These are phyloP conservation scores for Papilio machaon DNA, from an alignment of 1,140 invertebrate genomes.

Conservation along the genomic window DNA sequence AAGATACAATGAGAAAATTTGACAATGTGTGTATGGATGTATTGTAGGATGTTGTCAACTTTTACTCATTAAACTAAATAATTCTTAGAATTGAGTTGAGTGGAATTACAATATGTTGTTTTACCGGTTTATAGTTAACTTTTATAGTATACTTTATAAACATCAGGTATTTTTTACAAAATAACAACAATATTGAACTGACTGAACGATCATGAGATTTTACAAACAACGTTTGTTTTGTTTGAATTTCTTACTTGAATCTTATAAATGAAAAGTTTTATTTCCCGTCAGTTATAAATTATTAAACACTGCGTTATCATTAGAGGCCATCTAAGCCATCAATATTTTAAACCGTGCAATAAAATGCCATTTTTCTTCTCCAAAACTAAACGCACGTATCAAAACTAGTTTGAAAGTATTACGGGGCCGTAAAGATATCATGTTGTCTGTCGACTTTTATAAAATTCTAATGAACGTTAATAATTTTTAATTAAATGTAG, in stretches of 20 bases:
- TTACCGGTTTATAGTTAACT: not conserved
- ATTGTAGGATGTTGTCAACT: too few relatives aligned
- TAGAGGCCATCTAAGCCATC: conserved; percentile 2
- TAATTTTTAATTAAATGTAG: conserved; percentile 3
- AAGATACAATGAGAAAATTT: not conserved
- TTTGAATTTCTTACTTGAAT: not conserved
- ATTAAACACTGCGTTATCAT: not conserved
- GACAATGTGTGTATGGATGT: not conserved
- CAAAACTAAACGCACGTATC: conserved; percentile 8
- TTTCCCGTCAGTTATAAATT: not conserved
- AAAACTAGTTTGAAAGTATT: not conserved
- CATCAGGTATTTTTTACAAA: not conserved
- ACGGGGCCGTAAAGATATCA: not conserved
- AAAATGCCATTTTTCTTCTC: conserved; percentile 17
- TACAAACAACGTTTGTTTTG: not conserved
- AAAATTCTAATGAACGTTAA: conserved; percentile 19
- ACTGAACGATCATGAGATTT: not conserved
- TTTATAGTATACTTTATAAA: not conserved
- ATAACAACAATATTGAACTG: too few relatives aligned
- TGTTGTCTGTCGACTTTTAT: conserved; percentile 7
- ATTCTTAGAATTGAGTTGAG: too few relatives aligned
- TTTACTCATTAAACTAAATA: too few relatives aligned
- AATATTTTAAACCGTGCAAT: not conserved
- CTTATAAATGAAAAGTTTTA: not conserved
- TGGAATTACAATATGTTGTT: too few relatives aligned